Evolutionary conservation across 2,888 invertebrate genomes (phyloP).

Genomic region (Vannuccia rotundouncinata): DNA sequence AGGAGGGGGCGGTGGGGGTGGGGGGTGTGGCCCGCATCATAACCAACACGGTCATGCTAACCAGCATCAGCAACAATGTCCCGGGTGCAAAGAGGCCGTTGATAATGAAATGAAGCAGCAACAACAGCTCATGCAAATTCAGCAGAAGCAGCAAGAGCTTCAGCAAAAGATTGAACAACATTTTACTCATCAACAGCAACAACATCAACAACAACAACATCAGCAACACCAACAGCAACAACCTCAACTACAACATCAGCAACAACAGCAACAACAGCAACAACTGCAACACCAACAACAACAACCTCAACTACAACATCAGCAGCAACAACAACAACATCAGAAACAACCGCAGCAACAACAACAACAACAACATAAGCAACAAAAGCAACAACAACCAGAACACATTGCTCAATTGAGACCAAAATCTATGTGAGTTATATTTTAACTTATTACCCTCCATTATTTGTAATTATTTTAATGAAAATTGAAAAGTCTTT

Average conservation of each 20-base stretch:
- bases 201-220: background rate
- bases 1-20: background rate
- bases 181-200: background rate
- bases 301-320: background rate
- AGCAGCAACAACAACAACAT: background rate
- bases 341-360: background rate
- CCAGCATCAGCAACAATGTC: conserved; percentile 19
- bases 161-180: conserved; percentile 6
- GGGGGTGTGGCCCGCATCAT: background rate
- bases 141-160: conserved; percentile 2
- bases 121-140: conserved; percentile 4
- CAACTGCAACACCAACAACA: conserved; percentile 10
- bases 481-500: background rate
- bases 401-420: background rate
- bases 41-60: background rate
- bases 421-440: conserved; percentile 14
- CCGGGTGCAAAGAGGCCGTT: conserved; percentile 17
- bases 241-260: background rate
- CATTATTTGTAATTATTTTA: background rate
- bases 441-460: background rate
- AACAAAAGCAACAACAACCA: background rate
- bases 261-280: background rate
- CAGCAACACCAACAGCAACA: background rate
- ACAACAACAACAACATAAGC: background rate
- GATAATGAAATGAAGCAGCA: conserved; percentile 15